phyloP scores from a whole-genome alignment of 2,113 vertebrate species.

The Myotis davidii region DNA sequence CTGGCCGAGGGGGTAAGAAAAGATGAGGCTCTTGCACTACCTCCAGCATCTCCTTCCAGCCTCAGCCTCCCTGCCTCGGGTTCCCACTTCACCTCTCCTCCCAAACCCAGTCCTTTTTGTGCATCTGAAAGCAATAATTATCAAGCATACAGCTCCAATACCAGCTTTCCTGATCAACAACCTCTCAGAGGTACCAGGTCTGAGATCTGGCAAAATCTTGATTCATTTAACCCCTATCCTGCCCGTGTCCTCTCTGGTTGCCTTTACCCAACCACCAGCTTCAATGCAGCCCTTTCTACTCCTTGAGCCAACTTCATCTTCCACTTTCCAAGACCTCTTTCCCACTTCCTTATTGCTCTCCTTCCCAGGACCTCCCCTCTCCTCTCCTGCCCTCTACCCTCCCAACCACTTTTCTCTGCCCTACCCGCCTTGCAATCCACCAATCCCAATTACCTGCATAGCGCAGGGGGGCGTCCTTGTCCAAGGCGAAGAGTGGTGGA shows the following conservation, averaged over 20 bases:
- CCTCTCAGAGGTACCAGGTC: background rate
- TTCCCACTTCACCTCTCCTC: background rate
- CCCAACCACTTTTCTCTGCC: background rate
- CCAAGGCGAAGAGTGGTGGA: slow-evolving; percentile 97
- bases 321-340: background rate
- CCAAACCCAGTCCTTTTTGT: background rate
- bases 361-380: background rate
- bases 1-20: slow-evolving; percentile 78
- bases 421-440: background rate
- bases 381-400: background rate
- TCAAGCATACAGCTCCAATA: background rate
- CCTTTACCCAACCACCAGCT: background rate
- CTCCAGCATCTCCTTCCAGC: background rate
- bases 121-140: background rate
- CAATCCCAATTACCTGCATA: slow-evolving; percentile 91
- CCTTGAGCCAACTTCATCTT: background rate
- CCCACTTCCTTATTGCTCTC: background rate
- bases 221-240: background rate
- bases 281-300: background rate
- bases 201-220: background rate
- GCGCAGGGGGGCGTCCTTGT: slow-evolving; percentile 97
- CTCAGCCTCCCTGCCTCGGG: background rate
- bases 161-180: background rate
- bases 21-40: background rate
- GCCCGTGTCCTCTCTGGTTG: background rate